Evolutionary conservation across 1,140 invertebrate genomes (phyloP).

Genomic region (Centruroides vittatus): DNA sequence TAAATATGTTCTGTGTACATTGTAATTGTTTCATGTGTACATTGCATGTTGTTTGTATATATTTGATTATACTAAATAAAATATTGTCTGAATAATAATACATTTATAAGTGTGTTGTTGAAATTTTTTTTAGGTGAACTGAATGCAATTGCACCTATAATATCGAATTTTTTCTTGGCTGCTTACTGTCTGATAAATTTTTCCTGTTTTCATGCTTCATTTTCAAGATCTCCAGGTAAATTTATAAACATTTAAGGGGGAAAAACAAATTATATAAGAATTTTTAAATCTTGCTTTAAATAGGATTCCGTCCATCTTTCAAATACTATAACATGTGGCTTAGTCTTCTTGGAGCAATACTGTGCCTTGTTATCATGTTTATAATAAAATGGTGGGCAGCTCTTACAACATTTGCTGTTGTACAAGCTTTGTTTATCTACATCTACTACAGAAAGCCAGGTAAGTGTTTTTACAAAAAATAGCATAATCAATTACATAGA

Average conservation of each 20-base stretch:
- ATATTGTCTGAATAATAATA: too few species aligned
- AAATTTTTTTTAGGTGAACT: constrained; percentile 28
- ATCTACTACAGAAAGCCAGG: constrained; percentile 34
- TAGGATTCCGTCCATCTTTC: constrained; percentile 29
- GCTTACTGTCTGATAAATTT: constrained; percentile 95
- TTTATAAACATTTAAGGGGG: not conserved
- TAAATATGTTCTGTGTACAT: too few species aligned
- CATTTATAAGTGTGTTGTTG: too few species aligned
- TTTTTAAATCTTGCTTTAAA: too few species aligned
- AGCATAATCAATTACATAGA: too few species aligned
- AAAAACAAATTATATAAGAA: too few species aligned
- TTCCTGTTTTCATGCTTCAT: constrained; percentile 80
- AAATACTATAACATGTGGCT: constrained; percentile 42
- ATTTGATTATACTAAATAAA: too few species aligned
- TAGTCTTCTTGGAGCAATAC: constrained; percentile 33
- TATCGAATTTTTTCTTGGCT: constrained; percentile 95
- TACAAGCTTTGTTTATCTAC: constrained; percentile 31
- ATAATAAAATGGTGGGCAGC: constrained; percentile 40
- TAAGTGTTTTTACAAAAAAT: not conserved
- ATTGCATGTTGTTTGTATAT: too few species aligned
- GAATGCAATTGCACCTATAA: constrained; percentile 85
- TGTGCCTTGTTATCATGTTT: constrained; percentile 41
- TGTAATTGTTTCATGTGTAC: too few species aligned
- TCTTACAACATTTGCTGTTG: constrained; percentile 32
- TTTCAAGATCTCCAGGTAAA: constrained; percentile 44